Conservation (phyloP, 1,140 invertebrate species). For the Teleopsis dalmanni region DNA sequence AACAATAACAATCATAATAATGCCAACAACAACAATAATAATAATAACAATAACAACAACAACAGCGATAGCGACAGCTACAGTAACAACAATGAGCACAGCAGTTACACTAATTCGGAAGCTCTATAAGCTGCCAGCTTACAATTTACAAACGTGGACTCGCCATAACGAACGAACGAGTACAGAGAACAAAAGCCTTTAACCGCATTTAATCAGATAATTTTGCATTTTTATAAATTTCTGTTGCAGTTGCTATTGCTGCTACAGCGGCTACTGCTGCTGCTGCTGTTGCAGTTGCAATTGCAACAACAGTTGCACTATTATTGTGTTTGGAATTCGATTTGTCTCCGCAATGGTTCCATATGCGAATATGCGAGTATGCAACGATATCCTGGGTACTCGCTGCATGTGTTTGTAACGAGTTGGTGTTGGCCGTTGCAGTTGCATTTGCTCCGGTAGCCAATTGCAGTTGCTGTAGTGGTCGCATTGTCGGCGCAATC, state of each 20-base stretch:
- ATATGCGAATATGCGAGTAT: too few relatives aligned
- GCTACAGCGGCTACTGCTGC: background rate
- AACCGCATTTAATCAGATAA: slow-evolving; percentile 19
- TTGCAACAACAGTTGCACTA: background rate
- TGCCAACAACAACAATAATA: background rate
- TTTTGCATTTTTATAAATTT: slow-evolving; percentile 7
- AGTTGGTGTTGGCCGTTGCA: background rate
- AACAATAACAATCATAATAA: background rate
- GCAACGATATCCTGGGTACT: too few relatives aligned
- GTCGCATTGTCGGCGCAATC: background rate
- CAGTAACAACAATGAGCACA: background rate
- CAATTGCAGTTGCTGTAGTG: background rate
- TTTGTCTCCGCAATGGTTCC: too few relatives aligned
- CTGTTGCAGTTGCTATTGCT: slow-evolving; percentile 4
- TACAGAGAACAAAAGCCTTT: slow-evolving; percentile 10
- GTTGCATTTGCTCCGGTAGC: too few relatives aligned
- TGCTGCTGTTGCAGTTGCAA: background rate
- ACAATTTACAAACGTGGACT: background rate
- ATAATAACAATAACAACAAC: background rate
- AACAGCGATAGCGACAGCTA: background rate
- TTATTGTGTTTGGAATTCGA: too few relatives aligned
- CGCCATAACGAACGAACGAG: background rate
- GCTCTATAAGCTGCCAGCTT: background rate
- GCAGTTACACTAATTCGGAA: background rate
- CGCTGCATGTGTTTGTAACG: too few relatives aligned